These are phyloP conservation scores for Endomychus coccineus DNA, from an alignment of 2,888 invertebrate genomes.

Conservation along the genomic window DNA sequence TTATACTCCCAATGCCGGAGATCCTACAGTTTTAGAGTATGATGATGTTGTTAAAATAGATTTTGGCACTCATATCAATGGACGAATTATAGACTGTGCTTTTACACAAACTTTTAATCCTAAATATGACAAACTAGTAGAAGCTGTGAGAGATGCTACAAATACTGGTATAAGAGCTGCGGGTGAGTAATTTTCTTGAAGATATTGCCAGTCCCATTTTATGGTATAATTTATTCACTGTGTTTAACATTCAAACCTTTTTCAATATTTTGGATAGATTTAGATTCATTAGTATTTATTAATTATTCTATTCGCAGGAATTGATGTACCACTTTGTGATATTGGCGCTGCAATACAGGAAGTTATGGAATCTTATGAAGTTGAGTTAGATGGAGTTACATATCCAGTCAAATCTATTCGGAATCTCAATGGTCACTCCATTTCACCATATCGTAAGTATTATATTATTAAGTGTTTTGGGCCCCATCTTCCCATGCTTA, in stretches of 20 bases:
- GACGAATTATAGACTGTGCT: constrained; percentile 97
- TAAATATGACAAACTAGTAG: constrained; percentile 87
- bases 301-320: constrained; percentile 62
- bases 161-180: constrained; percentile 87
- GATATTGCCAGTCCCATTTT: too few relatives aligned
- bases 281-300: too few relatives aligned
- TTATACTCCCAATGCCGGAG: constrained; percentile 97
- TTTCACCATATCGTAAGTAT: constrained; percentile 88
- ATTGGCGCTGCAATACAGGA: constrained; percentile 96
- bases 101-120: constrained; percentile 96
- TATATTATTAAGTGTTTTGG: too few relatives aligned
- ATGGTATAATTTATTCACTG: too few relatives aligned
- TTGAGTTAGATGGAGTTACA: constrained; percentile 92
- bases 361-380: constrained; percentile 99
- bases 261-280: too few relatives aligned
- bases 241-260: too few relatives aligned
- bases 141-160: constrained; percentile 96
- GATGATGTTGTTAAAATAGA: constrained; percentile 99
- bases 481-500: too few relatives aligned
- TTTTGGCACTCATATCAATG: constrained; percentile 97
- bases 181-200: constrained; percentile 26
- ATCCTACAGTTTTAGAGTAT: constrained; percentile 85
- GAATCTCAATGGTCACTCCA: constrained; percentile 98
- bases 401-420: constrained; percentile 96
- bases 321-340: constrained; percentile 96